Percentiles rank a stretch among this genome's conserved stretches.
Conservation (phyloP, 2,797 vertebrate species). For the Clarias pachynema region DNA sequence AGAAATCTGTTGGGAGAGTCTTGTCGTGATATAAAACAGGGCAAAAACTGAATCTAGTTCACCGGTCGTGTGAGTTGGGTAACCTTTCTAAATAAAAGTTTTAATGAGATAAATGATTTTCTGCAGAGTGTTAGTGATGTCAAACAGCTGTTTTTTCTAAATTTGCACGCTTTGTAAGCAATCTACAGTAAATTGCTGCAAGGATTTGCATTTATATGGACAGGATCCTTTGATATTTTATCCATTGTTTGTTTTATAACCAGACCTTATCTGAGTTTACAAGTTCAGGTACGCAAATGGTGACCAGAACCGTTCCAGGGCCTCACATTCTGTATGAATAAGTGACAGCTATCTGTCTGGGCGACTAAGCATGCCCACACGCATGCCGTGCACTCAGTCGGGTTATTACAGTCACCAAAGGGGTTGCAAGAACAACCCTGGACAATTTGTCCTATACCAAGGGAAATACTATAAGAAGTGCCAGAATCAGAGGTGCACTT, state of each 20-base stretch:
- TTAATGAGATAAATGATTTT: not conserved
- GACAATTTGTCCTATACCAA: not conserved
- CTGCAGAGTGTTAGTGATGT: not conserved
- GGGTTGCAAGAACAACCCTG: not conserved
- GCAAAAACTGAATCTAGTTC: constrained; percentile 22
- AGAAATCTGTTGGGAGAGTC: constrained; percentile 16
- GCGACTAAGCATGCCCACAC: not conserved
- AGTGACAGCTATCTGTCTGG: not conserved
- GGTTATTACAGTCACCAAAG: not conserved
- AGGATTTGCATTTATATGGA: not conserved
- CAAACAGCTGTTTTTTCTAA: not conserved
- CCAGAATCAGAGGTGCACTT: not conserved
- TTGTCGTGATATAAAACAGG: constrained; percentile 21
- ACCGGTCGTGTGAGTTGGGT: not conserved
- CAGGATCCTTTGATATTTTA: not conserved
- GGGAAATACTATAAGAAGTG: not conserved
- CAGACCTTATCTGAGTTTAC: not conserved
- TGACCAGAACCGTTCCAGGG: not conserved
- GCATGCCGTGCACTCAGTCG: not conserved
- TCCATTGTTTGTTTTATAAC: not conserved
- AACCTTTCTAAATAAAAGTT: constrained; percentile 5
- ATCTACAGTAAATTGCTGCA: not conserved
- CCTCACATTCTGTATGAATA: not conserved
- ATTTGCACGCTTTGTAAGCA: not conserved
- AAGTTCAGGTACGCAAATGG: not conserved